These are phyloP conservation scores for Patella depressa DNA, from an alignment of 2,888 invertebrate species.

Conservation along the genomic window DNA sequence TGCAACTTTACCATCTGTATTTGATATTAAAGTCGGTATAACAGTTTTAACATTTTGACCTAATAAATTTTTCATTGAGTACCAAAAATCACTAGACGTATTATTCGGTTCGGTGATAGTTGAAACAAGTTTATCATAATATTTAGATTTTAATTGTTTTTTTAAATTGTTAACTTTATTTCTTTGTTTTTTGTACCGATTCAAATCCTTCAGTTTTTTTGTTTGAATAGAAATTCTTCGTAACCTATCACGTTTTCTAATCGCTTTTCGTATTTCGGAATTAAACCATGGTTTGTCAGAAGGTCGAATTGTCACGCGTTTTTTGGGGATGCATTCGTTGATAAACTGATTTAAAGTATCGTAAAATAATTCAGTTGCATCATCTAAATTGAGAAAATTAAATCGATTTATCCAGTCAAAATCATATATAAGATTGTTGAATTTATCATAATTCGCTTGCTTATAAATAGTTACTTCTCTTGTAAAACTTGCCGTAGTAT, in stretches of 20 bases:
- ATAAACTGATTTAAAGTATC: neutral
- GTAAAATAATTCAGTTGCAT: neutral
- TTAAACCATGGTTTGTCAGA: neutral
- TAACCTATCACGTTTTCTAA: neutral
- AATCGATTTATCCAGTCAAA: neutral
- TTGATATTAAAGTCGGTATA: neutral
- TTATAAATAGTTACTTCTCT: neutral
- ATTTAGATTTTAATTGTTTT: neutral
- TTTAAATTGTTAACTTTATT: neutral
- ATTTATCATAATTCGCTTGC: neutral
- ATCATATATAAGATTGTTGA: neutral
- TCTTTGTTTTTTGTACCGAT: neutral
- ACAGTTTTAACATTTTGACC: neutral
- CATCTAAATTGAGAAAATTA: neutral
- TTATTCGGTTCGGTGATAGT: neutral
- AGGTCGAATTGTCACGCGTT: neutral
- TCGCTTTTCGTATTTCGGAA: neutral
- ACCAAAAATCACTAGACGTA: neutral
- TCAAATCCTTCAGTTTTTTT: neutral
- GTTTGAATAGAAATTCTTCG: neutral
- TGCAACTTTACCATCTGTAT: neutral
- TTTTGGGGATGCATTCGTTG: neutral
- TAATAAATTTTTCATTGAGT: neutral
- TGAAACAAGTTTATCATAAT: neutral
- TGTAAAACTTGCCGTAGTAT: neutral